Conservation (phyloP, 2,113 vertebrate species). For the Chaetura pelagica region DNA sequence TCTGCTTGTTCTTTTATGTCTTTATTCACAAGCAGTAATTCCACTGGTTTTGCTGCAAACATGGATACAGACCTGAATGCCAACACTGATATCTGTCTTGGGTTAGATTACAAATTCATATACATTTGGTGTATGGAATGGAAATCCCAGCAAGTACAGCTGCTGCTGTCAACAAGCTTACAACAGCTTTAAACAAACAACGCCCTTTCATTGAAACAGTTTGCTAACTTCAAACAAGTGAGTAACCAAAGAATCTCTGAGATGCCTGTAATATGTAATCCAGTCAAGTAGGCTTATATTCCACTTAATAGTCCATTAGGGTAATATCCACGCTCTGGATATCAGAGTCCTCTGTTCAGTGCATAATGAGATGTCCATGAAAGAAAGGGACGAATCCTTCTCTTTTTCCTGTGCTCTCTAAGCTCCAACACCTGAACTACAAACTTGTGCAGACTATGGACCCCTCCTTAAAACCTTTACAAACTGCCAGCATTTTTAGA, state of each 20-base stretch:
- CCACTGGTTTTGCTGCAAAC: neutral
- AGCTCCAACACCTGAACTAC: neutral
- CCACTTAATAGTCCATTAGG: constrained; percentile 69
- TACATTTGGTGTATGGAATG: neutral
- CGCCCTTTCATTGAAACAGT: constrained; percentile 6
- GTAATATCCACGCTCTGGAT: neutral
- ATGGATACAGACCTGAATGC: neutral
- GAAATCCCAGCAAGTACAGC: constrained; percentile 40
- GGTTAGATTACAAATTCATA: constrained; percentile 31
- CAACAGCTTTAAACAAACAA: constrained; percentile 28
- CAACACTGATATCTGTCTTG: neutral
- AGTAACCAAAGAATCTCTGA: neutral
- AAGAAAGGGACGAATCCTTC: neutral
- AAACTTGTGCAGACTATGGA: neutral
- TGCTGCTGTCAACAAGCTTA: constrained; percentile 31
- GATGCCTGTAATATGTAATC: neutral
- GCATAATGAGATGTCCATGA: neutral
- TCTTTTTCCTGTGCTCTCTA: neutral
- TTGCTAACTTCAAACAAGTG: constrained; percentile 39
- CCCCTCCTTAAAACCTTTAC: neutral
- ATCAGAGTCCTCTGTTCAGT: neutral
- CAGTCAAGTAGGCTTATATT: constrained; percentile 24
- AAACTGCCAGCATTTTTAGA: neutral
- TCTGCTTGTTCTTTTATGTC: neutral
- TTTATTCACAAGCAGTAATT: neutral